Evolutionary conservation across 2,113 vertebrate species (phyloP), one percentile per base, ranked within the genome.

Genomic region (Menura novaehollandiae): DNA sequence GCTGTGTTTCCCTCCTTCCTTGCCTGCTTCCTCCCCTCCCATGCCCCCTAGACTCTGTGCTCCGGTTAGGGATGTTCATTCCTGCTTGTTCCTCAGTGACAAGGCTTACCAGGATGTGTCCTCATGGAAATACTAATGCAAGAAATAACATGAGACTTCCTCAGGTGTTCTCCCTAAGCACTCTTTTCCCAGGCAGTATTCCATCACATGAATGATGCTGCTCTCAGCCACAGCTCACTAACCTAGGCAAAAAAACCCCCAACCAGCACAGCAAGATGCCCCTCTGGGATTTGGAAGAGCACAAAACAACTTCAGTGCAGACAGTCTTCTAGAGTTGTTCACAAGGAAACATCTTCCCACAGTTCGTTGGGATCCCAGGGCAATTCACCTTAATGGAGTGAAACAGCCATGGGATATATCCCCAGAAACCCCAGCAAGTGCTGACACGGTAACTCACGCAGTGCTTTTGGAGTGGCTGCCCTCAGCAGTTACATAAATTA

Each of bases 351-450:
- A 7, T 28, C 30, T 91, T 95, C 91, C 53, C 91, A 96, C 81
- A 90, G 85, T 63, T 95, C 82, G 11, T 4, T 85, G 53, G 63
- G 67, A 89, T 80, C 78, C 30, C 23, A 47, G 27, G 13, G 66
- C 58, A 76, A 88, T 89, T 94, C 46, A 30, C 51, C 39, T 76
- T 91, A 90, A 80, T 83, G 81, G 73, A 89, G 59, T 85, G 51
- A 94, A 91, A 90, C 43, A 88, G 75, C 85, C 75, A 77, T 2
- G 12, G 82, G 82, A 80, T 83, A 71, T 35, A 73, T 46, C 55
- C 71, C 58, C 75, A 93, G 82, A 80, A 96, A 94, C 59, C 72
- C 63, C 59, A 80, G 85, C 81, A 95, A 96, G 82, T 86, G 75
- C 82, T 94, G 93, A 88, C 90, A 62, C 0, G 0, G 63, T 80